Evolutionary conservation across 2,888 invertebrate species (phyloP).

Genomic region (Eupithecia pulchellata): DNA sequence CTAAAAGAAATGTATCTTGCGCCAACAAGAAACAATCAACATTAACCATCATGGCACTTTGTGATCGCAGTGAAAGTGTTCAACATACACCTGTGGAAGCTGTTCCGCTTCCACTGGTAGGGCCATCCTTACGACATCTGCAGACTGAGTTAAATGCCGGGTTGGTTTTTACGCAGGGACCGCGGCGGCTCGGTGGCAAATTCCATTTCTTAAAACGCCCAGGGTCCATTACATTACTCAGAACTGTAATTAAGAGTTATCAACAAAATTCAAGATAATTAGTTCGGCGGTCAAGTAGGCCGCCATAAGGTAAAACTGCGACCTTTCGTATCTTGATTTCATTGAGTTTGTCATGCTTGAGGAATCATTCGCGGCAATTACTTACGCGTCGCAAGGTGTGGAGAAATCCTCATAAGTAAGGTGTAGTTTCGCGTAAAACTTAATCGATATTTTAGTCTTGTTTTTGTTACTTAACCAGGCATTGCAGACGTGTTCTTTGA

Average conservation of each 20-base stretch:
- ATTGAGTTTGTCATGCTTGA: slow-evolving; percentile 28
- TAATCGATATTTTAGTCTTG: not conserved
- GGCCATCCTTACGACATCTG: too few relatives aligned
- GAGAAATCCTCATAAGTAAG: not conserved
- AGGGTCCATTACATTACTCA: not conserved
- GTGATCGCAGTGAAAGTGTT: not conserved
- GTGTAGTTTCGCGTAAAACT: not conserved
- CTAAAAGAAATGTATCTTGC: too few relatives aligned
- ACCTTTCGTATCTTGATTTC: slow-evolving; percentile 28
- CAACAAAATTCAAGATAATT: slow-evolving; percentile 11
- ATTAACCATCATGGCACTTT: too few relatives aligned
- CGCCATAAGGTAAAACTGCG: slow-evolving; percentile 19
- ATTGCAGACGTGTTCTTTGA: not conserved
- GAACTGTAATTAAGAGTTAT: not conserved
- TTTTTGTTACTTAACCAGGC: not conserved
- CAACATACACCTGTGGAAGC: not conserved
- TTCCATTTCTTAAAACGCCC: not conserved
- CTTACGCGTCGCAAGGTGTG: slow-evolving; percentile 5
- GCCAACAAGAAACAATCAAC: too few relatives aligned
- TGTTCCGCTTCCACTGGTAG: not conserved
- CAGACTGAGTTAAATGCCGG: too few relatives aligned
- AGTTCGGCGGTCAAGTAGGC: slow-evolving; percentile 24
- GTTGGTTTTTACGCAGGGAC: not conserved
- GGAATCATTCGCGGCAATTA: slow-evolving; percentile 23
- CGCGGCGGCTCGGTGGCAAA: not conserved